These are phyloP conservation scores for Sebastes steindachneri DNA, from an alignment of 2,797 vertebrate genomes.

Conservation along the genomic window DNA sequence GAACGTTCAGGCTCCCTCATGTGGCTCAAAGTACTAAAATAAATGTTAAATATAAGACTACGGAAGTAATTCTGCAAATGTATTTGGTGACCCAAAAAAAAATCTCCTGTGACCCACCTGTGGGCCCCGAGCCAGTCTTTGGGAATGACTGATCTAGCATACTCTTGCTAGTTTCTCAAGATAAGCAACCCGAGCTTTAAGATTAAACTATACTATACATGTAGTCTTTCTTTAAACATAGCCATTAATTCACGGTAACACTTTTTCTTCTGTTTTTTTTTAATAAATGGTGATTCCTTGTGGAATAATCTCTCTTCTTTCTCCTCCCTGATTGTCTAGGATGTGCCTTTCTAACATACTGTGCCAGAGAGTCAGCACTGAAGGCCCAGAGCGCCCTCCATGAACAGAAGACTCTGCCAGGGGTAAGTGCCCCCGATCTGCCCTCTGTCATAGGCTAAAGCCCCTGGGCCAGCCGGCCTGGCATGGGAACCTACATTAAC, in stretches of 20 bases:
- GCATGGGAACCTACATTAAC: slow-evolving; percentile 48
- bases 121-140: too few relatives aligned
- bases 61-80: background rate
- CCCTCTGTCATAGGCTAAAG: slow-evolving; percentile 66
- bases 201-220: background rate
- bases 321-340: slow-evolving; percentile 72
- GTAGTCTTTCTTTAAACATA: background rate
- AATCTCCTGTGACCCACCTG: background rate
- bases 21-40: background rate
- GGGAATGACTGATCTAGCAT: too few relatives aligned
- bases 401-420: slow-evolving; percentile 89
- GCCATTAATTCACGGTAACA: background rate
- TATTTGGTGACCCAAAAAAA: background rate
- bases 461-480: slow-evolving; percentile 53
- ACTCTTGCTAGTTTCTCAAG: too few relatives aligned
- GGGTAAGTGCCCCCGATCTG: slow-evolving; percentile 83
- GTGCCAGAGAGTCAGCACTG: slow-evolving; percentile 89
- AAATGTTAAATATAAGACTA: background rate
- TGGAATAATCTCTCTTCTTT: slow-evolving; percentile 56
- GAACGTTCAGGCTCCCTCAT: background rate
- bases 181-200: background rate
- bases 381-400: slow-evolving; percentile 89
- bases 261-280: background rate
- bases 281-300: background rate
- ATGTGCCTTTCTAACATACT: slow-evolving; percentile 91